Base-by-base conservation (phyloP, 2,888 invertebrate genomes). In the Chrysolina americana region DNA sequence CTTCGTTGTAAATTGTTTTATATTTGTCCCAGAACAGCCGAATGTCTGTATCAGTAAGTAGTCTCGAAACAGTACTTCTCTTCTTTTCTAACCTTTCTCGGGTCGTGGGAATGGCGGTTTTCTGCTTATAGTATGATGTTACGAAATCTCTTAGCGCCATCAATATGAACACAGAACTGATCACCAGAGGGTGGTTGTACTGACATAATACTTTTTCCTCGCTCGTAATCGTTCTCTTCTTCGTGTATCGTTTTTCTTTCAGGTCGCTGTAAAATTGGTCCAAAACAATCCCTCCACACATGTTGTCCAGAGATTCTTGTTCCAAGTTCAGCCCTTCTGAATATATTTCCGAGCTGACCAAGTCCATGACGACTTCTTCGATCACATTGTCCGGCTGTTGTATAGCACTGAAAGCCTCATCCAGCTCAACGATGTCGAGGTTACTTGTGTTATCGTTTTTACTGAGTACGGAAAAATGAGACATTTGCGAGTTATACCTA, bases 1-100 rank as follows among this genome's bases (percentile, higher is more conserved):
- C 90, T 0, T 88, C 78, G 0, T 92, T 89, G 80, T 94, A 93
- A 9, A 92, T 86, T 50, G 89, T 88, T 74, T 89, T 89, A 87
- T 93, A 95, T 76, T 91, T 90, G 9, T 88, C 84, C 95, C 95
- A 96, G 86, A 92, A 95, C 1, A 87, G 85, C 10, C 88, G 89
- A 28, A 95, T 92, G 81, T 93, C 92, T 36, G 90, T 87, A 0
- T 87, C 81, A 6, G 86, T 86, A 56, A 93, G 81, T 77, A 88
- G 88, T 41, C 93, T 89, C 0, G 92, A 91, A 1, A 92, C 87
- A 0, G 92, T 91, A 9, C 81, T 81, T 59, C 87, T 86, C 65
- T 78, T 85, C 19, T 81, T 81, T 11, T 82, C 77, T 44, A 87
- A 74, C 76, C 81, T 88, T 82, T 86, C 90, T 84, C 82, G 87